Evolutionary conservation across 2,797 vertebrate genomes (phyloP).

Genomic region (Sphenopsis melanotis): DNA sequence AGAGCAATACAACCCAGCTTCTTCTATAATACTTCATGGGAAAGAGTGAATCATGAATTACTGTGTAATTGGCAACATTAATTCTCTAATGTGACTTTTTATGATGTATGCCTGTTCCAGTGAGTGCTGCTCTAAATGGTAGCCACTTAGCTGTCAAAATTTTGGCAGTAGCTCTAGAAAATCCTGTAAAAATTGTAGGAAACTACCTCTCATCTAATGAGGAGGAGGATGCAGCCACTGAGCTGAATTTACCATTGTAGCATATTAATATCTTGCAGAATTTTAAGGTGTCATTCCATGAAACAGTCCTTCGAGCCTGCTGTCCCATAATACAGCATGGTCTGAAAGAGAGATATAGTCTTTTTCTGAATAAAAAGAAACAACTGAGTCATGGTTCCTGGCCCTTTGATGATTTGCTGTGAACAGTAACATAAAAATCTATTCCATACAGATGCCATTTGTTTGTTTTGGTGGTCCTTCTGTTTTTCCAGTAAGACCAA

Average conservation of each 20-base stretch:
- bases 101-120: neutral
- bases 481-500: neutral
- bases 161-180: conserved; percentile 9
- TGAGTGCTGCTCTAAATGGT: neutral
- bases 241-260: neutral
- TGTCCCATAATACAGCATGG: neutral
- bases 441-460: neutral
- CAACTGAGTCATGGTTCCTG: neutral
- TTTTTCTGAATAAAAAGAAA: neutral
- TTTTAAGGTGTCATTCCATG: neutral
- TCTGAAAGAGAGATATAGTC: neutral
- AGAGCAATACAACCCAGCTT: rapidly evolving
- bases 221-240: neutral
- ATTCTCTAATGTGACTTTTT: neutral
- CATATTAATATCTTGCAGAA: neutral
- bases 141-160: conserved; percentile 3
- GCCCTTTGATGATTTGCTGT: neutral
- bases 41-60: neutral
- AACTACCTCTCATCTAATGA: neutral
- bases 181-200: neutral
- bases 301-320: neutral
- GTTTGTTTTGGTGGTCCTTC: neutral
- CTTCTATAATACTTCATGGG: neutral
- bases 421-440: neutral
- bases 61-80: neutral